Evolutionary conservation across 1,140 invertebrate genomes (phyloP).

Genomic region (Cataglyphis hispanica): DNA sequence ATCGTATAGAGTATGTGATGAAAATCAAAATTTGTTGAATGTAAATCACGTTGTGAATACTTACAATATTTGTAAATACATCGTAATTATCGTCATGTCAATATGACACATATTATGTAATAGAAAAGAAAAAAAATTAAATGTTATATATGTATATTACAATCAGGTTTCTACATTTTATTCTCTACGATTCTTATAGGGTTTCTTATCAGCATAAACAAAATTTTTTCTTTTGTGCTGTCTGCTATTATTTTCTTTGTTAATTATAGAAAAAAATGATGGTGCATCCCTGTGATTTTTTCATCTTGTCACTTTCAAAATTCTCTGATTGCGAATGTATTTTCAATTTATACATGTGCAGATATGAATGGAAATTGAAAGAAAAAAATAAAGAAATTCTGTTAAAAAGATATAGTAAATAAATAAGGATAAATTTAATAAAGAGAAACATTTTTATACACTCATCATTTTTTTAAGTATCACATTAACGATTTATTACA

Average conservation of each 20-base stretch:
- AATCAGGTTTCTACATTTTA: not conserved
- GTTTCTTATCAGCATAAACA: too few species aligned
- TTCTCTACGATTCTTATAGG: not conserved
- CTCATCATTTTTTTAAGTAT: not conserved
- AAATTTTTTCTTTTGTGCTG: not conserved
- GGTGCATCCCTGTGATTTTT: too few species aligned
- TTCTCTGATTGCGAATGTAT: too few species aligned
- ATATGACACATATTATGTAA: not conserved
- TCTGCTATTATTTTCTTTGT: too few species aligned
- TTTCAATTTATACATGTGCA: too few species aligned
- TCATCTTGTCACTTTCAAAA: too few species aligned
- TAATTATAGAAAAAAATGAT: too few species aligned
- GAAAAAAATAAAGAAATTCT: too few species aligned
- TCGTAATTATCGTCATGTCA: not conserved
- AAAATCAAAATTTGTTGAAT: conserved; percentile 32
- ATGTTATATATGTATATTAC: conserved; percentile 4
- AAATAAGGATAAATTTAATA: not conserved
- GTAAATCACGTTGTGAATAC: conserved; percentile 8
- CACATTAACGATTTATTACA: not conserved
- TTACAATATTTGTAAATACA: conserved; percentile 33
- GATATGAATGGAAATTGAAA: too few species aligned
- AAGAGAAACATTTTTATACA: not conserved
- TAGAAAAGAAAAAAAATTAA: conserved; percentile 18
- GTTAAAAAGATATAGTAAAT: too few species aligned
- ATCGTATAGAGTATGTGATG: conserved; percentile 8